Evolutionary conservation across 1,140 invertebrate species (phyloP), one percentile per base, ranked within the genome.

Genomic region (Calosoma granatense): DNA sequence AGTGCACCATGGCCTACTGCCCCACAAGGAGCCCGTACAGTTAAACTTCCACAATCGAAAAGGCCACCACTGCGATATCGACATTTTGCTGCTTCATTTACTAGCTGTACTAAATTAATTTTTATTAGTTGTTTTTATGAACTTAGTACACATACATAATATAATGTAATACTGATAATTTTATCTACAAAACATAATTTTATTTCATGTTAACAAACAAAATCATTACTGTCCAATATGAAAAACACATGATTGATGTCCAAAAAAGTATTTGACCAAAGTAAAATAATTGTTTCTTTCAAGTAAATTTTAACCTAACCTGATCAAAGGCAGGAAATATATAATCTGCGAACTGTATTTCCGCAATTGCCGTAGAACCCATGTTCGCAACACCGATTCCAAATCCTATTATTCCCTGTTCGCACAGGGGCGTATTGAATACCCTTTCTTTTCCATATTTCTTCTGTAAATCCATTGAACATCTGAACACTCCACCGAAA

Each of bases 341-440:
- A 67, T 99, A 99, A 77, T 99, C 97, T 4, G 94, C 95, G 80
- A 99, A 99, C 75, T 99, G 97, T 67, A 99, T 98, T 79, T 99
- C 97, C 15, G 95, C 96, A 60, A 99, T 94, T 0, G 95, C 91
- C 1, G 92, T 98, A 0, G 88, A 78, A 11, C 96, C 97, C 1
- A 81, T 78, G 3, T 83, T 86, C 0, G 97, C 96, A 17, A 94
- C 73, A 11, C 97, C 97, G 61, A 99, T 98, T 0, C 88, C 97
- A 76, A 99, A 98, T 0, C 94, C 96, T 4, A 87, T 94, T 63
- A 99, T 99, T 9, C 97, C 97, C 75, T 99, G 97, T 71, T 99
- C 97, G 75, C 91, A 96, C 0, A 99, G 75, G 0, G 97, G 97
- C 0, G 95, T 97, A 69, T 99, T 99, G 72, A 99, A 99, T 0